Conservation (phyloP, 2,113 vertebrate species). For the Osmerus mordax region DNA sequence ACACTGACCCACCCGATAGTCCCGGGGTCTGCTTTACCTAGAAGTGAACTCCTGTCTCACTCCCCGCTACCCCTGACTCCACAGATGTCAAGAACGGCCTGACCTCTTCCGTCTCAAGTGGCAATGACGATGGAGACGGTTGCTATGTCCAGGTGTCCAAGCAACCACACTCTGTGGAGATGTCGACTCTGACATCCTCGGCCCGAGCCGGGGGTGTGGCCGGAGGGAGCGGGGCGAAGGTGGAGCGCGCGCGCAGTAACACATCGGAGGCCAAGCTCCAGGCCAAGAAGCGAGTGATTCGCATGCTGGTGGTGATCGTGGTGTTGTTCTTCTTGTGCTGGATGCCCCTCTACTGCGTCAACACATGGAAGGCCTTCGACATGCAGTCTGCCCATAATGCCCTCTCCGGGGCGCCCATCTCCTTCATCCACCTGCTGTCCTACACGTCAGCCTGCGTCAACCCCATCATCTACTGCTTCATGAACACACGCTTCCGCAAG, state of each 20-base stretch:
- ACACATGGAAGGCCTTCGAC: conserved; percentile 91
- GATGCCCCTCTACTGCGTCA: conserved; percentile 89
- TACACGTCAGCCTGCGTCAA: conserved; percentile 90
- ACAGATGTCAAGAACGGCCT: conserved; percentile 67
- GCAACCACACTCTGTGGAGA: conserved; percentile 75
- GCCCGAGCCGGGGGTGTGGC: conserved; percentile 15
- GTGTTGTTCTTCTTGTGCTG: conserved; percentile 91
- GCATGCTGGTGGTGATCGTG: conserved; percentile 93
- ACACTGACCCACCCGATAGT: background rate
- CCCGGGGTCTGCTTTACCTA: background rate
- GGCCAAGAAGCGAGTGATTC: conserved; percentile 91
- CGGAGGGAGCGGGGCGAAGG: conserved; percentile 29
- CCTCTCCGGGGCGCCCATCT: conserved; percentile 87
- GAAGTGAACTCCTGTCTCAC: background rate
- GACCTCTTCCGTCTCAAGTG: conserved; percentile 26
- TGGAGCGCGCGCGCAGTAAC: conserved; percentile 74
- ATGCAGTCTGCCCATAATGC: conserved; percentile 68
- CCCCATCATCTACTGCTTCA: conserved; percentile 96
- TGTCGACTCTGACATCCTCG: conserved; percentile 72
- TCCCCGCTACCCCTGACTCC: background rate
- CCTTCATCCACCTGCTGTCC: conserved; percentile 89
- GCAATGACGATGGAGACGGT: conserved; percentile 80
- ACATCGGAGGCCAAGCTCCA: conserved; percentile 82
- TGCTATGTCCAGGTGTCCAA: conserved; percentile 82
- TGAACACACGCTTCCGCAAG: conserved; percentile 94